Evolutionary conservation across 2,797 vertebrate genomes (phyloP).

Genomic region (Poliocrania exsul): DNA sequence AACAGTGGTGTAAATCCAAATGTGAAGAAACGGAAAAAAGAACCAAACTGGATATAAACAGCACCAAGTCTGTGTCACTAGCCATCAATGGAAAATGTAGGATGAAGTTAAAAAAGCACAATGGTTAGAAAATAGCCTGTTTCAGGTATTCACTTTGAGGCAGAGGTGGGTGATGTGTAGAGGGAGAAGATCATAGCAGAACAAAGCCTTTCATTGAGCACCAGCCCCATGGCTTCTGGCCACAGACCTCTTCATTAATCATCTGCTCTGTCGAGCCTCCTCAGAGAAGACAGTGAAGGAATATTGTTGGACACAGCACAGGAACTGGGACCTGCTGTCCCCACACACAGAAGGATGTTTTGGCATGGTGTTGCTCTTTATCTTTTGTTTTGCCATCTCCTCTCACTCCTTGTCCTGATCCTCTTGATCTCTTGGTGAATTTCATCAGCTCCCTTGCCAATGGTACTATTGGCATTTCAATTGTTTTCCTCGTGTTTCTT

Average conservation of each 20-base stretch:
- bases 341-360: neutral
- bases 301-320: neutral
- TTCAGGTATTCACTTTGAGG: neutral
- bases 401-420: neutral
- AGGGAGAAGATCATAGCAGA: neutral
- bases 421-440: neutral
- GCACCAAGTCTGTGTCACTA: neutral
- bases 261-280: neutral
- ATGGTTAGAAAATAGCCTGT: neutral
- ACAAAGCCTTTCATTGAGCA: neutral
- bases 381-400: neutral
- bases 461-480: neutral
- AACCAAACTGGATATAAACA: neutral
- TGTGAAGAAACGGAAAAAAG: neutral
- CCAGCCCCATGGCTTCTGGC: neutral
- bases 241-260: neutral
- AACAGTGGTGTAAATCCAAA: neutral
- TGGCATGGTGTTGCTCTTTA: neutral
- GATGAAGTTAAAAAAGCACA: neutral
- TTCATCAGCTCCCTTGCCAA: neutral
- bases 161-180: neutral
- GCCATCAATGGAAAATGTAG: neutral
- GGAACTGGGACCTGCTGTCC: neutral
- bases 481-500: neutral
- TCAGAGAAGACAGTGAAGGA: neutral